Base-by-base conservation (phyloP, 2,113 vertebrate species). In the Ciconia stormi region DNA sequence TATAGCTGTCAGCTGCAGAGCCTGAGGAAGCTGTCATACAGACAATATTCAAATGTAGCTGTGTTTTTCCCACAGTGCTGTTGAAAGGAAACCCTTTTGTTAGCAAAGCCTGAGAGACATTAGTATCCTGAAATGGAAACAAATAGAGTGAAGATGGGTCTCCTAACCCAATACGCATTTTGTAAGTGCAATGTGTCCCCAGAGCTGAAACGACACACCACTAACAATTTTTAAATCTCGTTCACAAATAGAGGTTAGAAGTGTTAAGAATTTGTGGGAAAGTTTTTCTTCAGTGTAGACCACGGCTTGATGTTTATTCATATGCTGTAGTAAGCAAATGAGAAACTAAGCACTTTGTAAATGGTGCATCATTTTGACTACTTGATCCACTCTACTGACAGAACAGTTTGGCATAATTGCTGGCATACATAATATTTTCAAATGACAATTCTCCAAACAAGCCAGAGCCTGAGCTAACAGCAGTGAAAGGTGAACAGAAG, bases 281-380 rank as follows among this genome's bases (percentile, higher is more conserved):
- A 96, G 89, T 89, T 95, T 89, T 91, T n/a, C 81, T 96, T 81
- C 77, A 6, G 80, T 22, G 40, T 76, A 95, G 89, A 91, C 94
- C 86, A 93, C 2, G 32, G 82, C 84, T 58, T 91, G 32, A 95
- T 97, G 95, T 94, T 95, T 97, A 97, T 97, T 97, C 96, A 96
- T 91, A 69, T 0, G 6, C 61, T 76, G 77, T 44, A 94, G 91
- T 93, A 95, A 87, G 94, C 94, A 96, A 96, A 96, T 94, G 94
- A 95, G 95, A 87, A 92, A 85, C 87, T 85, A 95, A 93, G 77
- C 73, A 73, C 93, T 94, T 94, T 22, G 91, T 95, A 95, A 97
- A 95, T 20, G 65, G 84, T 76, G 87, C 94, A 94, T 84, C 87
- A 91, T 95, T 97, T 93, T 82, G 81, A 82, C 91, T 96, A 29